Conservation (phyloP, 2,797 vertebrate species). For the Pangasius larnaudii region DNA sequence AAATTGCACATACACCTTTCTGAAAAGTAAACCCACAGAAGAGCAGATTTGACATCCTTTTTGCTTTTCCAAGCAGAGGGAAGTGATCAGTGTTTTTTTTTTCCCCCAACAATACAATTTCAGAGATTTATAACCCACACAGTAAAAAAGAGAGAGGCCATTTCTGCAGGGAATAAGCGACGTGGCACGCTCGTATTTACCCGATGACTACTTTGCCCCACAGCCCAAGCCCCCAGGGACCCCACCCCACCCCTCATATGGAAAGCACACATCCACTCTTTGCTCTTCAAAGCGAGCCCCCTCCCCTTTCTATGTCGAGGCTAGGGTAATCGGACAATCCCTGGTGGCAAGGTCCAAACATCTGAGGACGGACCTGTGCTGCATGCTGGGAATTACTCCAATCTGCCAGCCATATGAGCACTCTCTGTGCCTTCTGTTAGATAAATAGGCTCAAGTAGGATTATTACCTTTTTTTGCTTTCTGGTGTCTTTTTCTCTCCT, state of each 20-base stretch:
- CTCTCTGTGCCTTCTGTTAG: slow-evolving; percentile 3
- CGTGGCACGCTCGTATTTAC: slow-evolving; percentile 7
- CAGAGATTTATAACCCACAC: slow-evolving; percentile 12
- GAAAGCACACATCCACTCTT: slow-evolving; percentile 40
- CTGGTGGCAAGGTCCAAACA: slow-evolving; percentile 38
- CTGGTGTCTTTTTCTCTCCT: neutral
- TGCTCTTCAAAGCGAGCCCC: slow-evolving; percentile 43
- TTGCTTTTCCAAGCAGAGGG: neutral
- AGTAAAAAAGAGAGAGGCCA: neutral
- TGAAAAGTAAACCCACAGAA: neutral
- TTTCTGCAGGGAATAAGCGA: slow-evolving; percentile 15
- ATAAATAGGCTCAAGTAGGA: slow-evolving; percentile 26
- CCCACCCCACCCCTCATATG: slow-evolving; percentile 24
- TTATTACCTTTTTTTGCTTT: neutral
- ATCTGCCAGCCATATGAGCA: slow-evolving; percentile 41
- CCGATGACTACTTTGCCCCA: slow-evolving; percentile 31
- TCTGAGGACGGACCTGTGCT: slow-evolving; percentile 43
- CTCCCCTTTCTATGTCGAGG: slow-evolving; percentile 13
- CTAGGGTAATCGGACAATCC: slow-evolving; percentile 44
- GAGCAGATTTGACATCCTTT: neutral
- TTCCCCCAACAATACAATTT: neutral
- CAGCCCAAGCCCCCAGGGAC: slow-evolving; percentile 25
- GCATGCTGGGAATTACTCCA: slow-evolving; percentile 43
- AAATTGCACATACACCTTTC: neutral
- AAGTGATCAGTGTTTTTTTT: neutral